Base-by-base conservation (phyloP, 2,888 invertebrate genomes). In the Anticlea derivata region DNA sequence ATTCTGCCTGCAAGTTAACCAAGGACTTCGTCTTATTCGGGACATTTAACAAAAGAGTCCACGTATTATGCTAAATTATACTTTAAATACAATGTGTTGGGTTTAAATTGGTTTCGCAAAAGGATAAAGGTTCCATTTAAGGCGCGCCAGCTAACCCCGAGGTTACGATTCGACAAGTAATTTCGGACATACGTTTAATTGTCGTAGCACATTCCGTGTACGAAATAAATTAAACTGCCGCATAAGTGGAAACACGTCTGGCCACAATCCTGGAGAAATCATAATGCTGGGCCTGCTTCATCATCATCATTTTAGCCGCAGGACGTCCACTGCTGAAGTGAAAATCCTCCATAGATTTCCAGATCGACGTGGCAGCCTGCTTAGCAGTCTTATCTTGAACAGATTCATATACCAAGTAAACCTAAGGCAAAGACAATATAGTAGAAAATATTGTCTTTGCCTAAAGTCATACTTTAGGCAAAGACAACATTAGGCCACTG, bases 81-180 rank as follows among this genome's bases (percentile, higher is more conserved):
- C 66, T 62, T 65, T 66, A 70, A 58, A 31, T 40, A 43, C 40
- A 47, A 39, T 29, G 11, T 27, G 50, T 69, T 60, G 50, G 58
- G 56, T 40, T 54, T 35, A 58, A 62, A 58, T 61, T 34, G 17
- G 44, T 49, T 57, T 50, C 45, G 35, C 50, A 53, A 58, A 50
- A 22, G 29, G 13, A 23, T 43, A 41, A 43, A 46, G 62, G 60
- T 60, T 65, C 58, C 64, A 67, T 63, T n/a, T 60, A 72, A 73
- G 75, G 72, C 66, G 68, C 63, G 73, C 60, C 68, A 55, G 56
- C 49, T 77, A 76, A 78, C 78, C 79, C 63, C 53, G 60, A 66
- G 78, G 75, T 78, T 75, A 76, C 2, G 2, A 17, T 65, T 67
- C 60, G 61, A 65, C 64, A 63, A 49, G 40, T 48, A 27, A 57